Conservation (phyloP, 2,888 invertebrate genomes). For the Clostera curtula region DNA sequence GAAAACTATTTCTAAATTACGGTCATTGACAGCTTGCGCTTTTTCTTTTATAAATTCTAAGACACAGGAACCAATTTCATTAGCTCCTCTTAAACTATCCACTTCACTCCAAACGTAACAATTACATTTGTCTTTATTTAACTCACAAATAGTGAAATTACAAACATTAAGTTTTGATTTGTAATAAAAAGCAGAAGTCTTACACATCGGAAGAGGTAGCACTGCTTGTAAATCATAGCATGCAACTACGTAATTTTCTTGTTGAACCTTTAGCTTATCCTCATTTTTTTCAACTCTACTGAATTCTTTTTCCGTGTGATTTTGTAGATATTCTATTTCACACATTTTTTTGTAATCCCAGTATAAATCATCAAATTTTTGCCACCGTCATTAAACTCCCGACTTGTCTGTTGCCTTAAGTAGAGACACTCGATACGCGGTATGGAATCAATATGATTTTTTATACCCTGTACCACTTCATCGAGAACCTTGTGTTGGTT, state of each 20-base stretch:
- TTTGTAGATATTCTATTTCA: no score
- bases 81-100: slow-evolving; percentile 13
- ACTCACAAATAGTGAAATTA: slow-evolving; percentile 15
- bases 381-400: no score
- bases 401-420: no score
- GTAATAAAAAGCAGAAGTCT: slow-evolving; percentile 13
- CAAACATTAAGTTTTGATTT: slow-evolving; percentile 14
- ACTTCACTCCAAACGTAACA: slow-evolving; percentile 12
- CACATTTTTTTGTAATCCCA: no score
- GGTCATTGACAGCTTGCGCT: slow-evolving; percentile 7
- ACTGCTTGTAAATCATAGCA: slow-evolving; percentile 15
- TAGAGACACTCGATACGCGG: no score
- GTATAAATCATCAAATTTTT: no score
- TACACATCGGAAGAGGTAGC: slow-evolving; percentile 13
- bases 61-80: slow-evolving; percentile 16
- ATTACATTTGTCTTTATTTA: slow-evolving; percentile 8
- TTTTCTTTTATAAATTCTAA: slow-evolving; percentile 9
- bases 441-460: no score
- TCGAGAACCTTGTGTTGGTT: no score
- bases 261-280: slow-evolving; percentile 7
- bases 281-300: slow-evolving; percentile 9
- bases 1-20: slow-evolving; percentile 9
- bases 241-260: slow-evolving; percentile 9
- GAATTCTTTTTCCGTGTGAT: slow-evolving; percentile 13
- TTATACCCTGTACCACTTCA: no score